A percentile compares a stretch with the other conserved stretches of the same genome.
Evolutionary conservation across 2,888 invertebrate species (phyloP).

Genomic region (Timema cristinae): DNA sequence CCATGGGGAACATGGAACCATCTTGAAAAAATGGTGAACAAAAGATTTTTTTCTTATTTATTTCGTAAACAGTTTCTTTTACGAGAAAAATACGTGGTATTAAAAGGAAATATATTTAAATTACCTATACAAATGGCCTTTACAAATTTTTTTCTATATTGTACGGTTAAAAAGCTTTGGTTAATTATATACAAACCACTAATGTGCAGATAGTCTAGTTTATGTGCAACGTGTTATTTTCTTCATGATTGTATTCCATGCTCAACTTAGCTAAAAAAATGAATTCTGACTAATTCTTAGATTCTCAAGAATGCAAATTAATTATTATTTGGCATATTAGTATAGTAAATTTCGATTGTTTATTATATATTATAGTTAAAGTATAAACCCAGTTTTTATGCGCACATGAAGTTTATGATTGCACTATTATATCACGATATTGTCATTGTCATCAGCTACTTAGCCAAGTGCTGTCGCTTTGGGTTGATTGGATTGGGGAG

Average conservation of each 20-base stretch:
- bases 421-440: background rate
- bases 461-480: background rate
- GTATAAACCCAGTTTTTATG: background rate
- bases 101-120: background rate
- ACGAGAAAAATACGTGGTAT: background rate
- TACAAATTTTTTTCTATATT: background rate
- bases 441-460: background rate
- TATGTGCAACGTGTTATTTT: background rate
- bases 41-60: background rate
- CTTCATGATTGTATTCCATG: too few relatives aligned
- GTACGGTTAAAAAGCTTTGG: background rate
- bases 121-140: background rate
- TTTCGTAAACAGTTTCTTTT: background rate
- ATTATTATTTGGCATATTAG: background rate
- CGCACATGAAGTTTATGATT: constrained; percentile 1
- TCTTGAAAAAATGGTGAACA: background rate
- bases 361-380: background rate
- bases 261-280: background rate
- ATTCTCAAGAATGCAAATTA: background rate
- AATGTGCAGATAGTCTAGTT: background rate
- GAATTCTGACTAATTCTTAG: background rate
- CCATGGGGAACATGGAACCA: background rate
- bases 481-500: background rate
- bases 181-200: background rate
- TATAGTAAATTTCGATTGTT: background rate